These are phyloP conservation scores for Palaemon carinicauda DNA, from an alignment of 1,140 invertebrate genomes.

Conservation along the genomic window DNA sequence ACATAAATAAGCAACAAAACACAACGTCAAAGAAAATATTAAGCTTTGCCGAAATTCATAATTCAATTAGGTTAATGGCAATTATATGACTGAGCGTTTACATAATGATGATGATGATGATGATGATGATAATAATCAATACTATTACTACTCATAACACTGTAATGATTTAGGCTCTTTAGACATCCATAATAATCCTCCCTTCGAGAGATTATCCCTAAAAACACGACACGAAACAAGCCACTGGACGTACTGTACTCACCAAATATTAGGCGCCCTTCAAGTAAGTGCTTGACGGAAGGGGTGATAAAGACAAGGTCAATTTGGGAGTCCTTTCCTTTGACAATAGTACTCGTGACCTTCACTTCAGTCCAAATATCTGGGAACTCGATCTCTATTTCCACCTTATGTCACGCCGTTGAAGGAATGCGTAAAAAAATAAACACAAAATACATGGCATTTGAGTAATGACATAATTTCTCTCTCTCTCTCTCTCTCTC, in stretches of 20 bases:
- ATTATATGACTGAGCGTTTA: no score
- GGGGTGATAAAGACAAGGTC: constrained; percentile 1
- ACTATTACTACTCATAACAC: no score
- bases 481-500: no score
- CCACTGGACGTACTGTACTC: neutral
- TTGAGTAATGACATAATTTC: no score
- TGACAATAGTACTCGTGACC: neutral
- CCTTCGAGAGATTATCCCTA: neutral
- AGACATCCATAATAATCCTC: no score
- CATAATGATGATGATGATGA: no score
- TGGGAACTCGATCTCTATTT: constrained; percentile 28
- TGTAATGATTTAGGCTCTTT: no score
- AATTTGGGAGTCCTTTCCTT: constrained; percentile 32
- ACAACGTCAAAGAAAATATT: no score
- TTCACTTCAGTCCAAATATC: constrained; percentile 18
- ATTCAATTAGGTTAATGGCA: no score
- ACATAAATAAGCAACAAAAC: no score
- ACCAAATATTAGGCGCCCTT: constrained; percentile 33
- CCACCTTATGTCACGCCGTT: neutral
- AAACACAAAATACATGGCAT: neutral
- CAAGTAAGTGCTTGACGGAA: neutral
- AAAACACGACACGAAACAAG: neutral
- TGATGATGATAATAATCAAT: no score
- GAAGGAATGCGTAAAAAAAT: neutral
- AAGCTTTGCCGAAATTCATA: no score